Evolutionary conservation across 30 jellyfish, hydroid and myxozoan species (phyloP), one percentile per base, ranked within the genome.

Genomic region (Sanderia malayensis): DNA sequence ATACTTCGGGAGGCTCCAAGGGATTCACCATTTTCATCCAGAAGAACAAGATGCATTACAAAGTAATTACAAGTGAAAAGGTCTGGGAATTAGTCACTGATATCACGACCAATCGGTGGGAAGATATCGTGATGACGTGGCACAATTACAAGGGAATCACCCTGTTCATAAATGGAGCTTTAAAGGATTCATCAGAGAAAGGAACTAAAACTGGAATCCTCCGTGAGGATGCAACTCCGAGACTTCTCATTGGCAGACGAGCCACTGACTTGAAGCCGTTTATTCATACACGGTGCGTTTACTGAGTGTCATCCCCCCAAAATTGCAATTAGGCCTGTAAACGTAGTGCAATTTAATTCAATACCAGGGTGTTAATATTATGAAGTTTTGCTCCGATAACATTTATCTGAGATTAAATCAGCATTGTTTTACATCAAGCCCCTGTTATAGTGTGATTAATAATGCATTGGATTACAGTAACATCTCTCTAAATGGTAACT

Each of bases 121-220:
- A 90, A 79, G 96, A 90, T 33, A 90, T 90, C 55, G 96, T 90
- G 4, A 83, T 90, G 98, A 90, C 95, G 62, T 90, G 98, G 98
- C 94, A 90, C 49, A 78, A 71, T 28, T 83, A 61, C 67, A 83
- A 83, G 73, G 98, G 98, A 28, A 52, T 90, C 68, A 66, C 89
- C 46, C 59, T 90, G 1, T 90, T 76, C 70, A 95, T 90, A 18
- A 90, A 90, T 46, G 98, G 98, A 15, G 98, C 98, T 0, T 90
- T 90, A 72, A 90, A 83, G 44, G 98, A 90, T 65, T 78, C 97
- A 0, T 89, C 84, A 52, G 85, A 73, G 11, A 71, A 34, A n/a
- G 93, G 97, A 0, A 82, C 76, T 62, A 70, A 76, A 30, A 61
- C 85, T 46, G 91, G 85, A 4, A 67, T 49, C 47, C 60, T 67